Evolutionary conservation across 2,797 vertebrate species (phyloP).

Genomic region (Cossypha dichroa): DNA sequence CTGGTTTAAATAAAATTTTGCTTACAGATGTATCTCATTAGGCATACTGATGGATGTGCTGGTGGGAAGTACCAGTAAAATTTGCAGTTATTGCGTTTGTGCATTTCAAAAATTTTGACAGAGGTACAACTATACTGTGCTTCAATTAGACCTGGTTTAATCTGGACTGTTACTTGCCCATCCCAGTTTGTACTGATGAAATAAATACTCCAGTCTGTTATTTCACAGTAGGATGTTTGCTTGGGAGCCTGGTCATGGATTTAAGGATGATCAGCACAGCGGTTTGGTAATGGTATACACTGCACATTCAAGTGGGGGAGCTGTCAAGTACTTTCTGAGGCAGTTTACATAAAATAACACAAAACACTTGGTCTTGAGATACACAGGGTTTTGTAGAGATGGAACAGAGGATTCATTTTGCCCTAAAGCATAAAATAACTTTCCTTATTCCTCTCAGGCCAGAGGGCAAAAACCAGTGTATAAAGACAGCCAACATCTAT

Average conservation of each 20-base stretch:
- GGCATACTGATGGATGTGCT: rapidly evolving
- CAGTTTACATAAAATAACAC: neutral
- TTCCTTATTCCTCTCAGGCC: neutral
- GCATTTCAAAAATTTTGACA: neutral
- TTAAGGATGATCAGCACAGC: neutral
- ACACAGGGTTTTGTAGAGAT: neutral
- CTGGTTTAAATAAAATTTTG: neutral
- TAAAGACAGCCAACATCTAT: neutral
- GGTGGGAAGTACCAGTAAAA: neutral
- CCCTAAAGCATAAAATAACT: neutral
- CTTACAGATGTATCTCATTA: neutral
- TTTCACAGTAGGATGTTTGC: neutral
- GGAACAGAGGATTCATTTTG: neutral
- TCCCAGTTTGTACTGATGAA: neutral
- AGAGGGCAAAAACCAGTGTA: neutral
- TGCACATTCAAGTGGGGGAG: rapidly evolving
- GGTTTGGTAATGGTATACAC: neutral
- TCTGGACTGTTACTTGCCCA: neutral
- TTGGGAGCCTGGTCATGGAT: neutral
- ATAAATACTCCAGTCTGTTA: neutral
- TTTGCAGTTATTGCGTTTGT: neutral
- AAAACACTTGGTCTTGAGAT: neutral
- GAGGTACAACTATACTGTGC: rapidly evolving
- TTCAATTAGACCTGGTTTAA: neutral
- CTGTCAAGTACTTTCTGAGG: neutral